These are phyloP conservation scores for Galerucella pusilla DNA, from an alignment of 2,888 invertebrate genomes.

Conservation along the genomic window DNA sequence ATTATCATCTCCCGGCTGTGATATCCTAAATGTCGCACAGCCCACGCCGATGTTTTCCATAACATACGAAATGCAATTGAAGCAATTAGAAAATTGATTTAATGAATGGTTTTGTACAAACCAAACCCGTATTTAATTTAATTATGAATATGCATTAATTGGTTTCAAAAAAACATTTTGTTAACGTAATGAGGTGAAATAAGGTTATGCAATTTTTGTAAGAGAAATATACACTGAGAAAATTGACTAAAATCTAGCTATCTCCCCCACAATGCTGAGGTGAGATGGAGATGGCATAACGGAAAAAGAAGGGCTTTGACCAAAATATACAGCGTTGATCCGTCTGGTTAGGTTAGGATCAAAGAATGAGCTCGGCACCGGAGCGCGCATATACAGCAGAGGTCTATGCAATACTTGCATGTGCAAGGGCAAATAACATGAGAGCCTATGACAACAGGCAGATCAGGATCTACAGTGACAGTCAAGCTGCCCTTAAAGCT, in stretches of 20 bases:
- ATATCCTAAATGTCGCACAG: slow-evolving; percentile 23
- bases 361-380: too few species aligned
- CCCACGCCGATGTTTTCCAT: not conserved
- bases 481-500: too few species aligned
- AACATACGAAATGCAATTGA: slow-evolving; percentile 9
- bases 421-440: too few species aligned
- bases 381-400: too few species aligned
- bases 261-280: too few species aligned
- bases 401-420: too few species aligned
- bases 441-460: too few species aligned
- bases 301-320: too few species aligned
- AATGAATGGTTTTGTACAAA: slow-evolving; percentile 15
- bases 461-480: too few species aligned
- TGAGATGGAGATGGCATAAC: too few species aligned
- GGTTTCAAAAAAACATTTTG: slow-evolving; percentile 45
- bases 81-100: slow-evolving; percentile 32
- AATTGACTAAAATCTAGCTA: not conserved
- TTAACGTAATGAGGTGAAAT: slow-evolving; percentile 45
- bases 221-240: not conserved
- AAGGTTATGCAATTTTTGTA: slow-evolving; percentile 59
- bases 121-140: slow-evolving; percentile 10
- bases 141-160: slow-evolving; percentile 36
- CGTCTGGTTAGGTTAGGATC: too few species aligned
- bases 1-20: slow-evolving; percentile 14
- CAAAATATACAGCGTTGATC: too few species aligned